Conservation (phyloP, 1,140 invertebrate species). For the Gonatopus flavifemur region DNA sequence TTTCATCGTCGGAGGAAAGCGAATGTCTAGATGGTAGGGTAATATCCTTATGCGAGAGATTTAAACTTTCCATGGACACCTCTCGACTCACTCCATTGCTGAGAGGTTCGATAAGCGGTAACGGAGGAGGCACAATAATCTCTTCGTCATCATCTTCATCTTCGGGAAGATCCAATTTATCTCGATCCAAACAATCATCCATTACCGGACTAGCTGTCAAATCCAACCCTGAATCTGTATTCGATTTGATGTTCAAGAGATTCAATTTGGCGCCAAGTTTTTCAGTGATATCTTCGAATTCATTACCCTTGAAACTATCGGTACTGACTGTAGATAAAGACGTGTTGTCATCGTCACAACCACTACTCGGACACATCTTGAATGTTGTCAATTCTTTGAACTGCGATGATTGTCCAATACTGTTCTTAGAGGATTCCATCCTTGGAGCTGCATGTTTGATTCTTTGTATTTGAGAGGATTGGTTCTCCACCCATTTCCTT, state of each 20-base stretch:
- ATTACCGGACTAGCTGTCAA: constrained; percentile 35
- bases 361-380: constrained; percentile 58
- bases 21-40: constrained; percentile 49
- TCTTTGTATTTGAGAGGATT: constrained; percentile 73
- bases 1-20: constrained; percentile 65
- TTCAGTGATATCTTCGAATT: constrained; percentile 52
- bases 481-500: constrained; percentile 89
- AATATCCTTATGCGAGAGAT: constrained; percentile 59
- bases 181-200: constrained; percentile 42
- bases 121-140: constrained; percentile 72
- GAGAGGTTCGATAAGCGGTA: constrained; percentile 73
- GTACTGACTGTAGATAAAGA: constrained; percentile 48
- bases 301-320: constrained; percentile 47
- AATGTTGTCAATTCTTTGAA: constrained; percentile 68
- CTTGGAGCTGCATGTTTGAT: constrained; percentile 38
- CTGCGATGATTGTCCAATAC: constrained; percentile 39
- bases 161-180: constrained; percentile 41
- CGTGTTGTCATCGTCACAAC: constrained; percentile 50
- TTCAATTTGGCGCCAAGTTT: constrained; percentile 50
- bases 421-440: constrained; percentile 57
- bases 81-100: constrained; percentile 67
- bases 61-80: constrained; percentile 77
- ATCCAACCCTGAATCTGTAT: constrained; percentile 30
- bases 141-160: constrained; percentile 73
- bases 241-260: constrained; percentile 45